These are phyloP conservation scores for Strigamia maritima DNA, from an alignment of 2,888 invertebrate genomes.

Conservation along the genomic window DNA sequence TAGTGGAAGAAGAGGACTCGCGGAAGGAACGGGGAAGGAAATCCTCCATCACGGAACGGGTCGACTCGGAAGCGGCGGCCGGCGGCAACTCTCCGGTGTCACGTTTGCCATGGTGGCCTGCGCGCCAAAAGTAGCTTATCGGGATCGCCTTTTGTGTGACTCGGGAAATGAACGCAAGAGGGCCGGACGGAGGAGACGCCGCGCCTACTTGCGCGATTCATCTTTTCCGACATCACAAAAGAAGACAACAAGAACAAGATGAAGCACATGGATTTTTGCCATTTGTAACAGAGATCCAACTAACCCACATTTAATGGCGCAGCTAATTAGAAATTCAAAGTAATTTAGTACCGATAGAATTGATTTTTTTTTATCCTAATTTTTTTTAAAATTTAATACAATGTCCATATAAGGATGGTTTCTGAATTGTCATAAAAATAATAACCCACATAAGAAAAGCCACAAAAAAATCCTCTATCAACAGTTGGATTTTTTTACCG, in stretches of 20 bases:
- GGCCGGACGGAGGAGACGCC: neutral
- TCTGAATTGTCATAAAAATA: too few relatives aligned
- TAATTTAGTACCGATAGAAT: too few relatives aligned
- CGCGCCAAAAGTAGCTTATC: neutral
- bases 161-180: neutral
- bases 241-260: neutral
- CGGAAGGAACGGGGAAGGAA: neutral
- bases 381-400: too few relatives aligned
- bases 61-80: neutral
- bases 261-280: neutral
- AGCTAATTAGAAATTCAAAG: too few relatives aligned
- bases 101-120: neutral
- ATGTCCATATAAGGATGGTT: too few relatives aligned
- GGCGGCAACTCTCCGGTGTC: neutral
- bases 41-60: neutral
- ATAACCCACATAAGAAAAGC: too few relatives aligned
- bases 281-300: neutral
- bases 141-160: neutral
- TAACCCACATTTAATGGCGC: too few relatives aligned
- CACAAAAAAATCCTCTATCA: too few relatives aligned
- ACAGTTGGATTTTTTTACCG: too few relatives aligned
- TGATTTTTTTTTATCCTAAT: too few relatives aligned
- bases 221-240: neutral
- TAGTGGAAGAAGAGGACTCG: neutral
- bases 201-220: neutral